Percentiles rank a stretch among this genome's conserved stretches.
Evolutionary conservation across 1,140 invertebrate species (phyloP).

Genomic region (Antheraea pernyi): DNA sequence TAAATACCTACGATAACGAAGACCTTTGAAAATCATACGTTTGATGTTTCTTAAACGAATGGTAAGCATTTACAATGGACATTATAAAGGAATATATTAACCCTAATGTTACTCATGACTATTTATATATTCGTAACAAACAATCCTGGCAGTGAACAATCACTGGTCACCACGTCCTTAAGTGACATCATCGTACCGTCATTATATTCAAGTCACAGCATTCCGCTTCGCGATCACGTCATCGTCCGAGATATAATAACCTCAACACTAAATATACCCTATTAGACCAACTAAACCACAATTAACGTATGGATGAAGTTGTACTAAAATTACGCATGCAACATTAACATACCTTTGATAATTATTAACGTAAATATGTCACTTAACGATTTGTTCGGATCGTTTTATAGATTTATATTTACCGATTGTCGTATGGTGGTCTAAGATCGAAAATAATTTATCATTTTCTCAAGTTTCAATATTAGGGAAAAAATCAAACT

Average conservation of each 20-base stretch:
- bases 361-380: background rate
- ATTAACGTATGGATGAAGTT: background rate
- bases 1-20: no score
- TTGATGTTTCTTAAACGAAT: no score
- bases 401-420: no score
- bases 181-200: background rate
- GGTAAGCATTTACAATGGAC: no score
- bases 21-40: no score
- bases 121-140: background rate
- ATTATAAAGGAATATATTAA: background rate
- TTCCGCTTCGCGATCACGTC: background rate
- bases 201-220: slow-evolving; percentile 4
- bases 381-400: background rate
- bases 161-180: background rate
- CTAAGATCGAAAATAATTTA: no score
- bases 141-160: background rate
- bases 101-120: background rate
- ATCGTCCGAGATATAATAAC: background rate
- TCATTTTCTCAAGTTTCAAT: no score
- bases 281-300: slow-evolving; percentile 2
- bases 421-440: no score
- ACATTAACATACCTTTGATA: background rate
- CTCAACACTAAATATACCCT: background rate
- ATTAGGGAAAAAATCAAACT: no score
- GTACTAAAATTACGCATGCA: background rate